phyloP scores from a whole-genome alignment of 2,113 vertebrate species.

The Ceratotherium simum region DNA sequence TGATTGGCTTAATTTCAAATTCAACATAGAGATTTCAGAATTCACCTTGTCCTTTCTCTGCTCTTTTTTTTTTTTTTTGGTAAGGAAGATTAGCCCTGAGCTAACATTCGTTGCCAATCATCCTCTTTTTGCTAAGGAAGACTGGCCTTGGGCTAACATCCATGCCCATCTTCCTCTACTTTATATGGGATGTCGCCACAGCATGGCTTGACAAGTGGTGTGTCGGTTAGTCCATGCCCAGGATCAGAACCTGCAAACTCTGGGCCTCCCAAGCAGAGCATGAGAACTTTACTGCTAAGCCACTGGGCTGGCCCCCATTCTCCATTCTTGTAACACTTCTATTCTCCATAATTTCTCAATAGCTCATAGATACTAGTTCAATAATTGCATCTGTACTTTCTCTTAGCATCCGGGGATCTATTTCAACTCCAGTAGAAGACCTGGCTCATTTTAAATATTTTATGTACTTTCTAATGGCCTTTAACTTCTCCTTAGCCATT shows the following conservation, averaged over 20 bases:
- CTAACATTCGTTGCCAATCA: no score
- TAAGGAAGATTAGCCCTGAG: no score
- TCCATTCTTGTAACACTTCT: not conserved
- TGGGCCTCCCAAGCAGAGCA: no score
- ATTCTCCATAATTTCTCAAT: not conserved
- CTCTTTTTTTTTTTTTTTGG: no score
- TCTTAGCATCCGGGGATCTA: not conserved
- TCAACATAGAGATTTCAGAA: not conserved
- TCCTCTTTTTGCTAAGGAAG: no score
- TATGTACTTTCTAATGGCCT: not conserved
- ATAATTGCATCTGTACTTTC: not conserved
- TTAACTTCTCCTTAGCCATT: not conserved
- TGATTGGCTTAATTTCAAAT: not conserved
- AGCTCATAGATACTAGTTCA: not conserved
- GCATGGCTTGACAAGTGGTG: no score
- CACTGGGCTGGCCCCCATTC: not conserved
- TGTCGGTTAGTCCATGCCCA: no score
- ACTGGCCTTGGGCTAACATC: no score
- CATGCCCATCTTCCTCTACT: no score
- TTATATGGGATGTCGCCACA: no score
- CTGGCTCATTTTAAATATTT: not conserved
- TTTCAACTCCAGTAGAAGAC: not conserved
- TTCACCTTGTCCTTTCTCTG: not conserved
- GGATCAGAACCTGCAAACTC: no score
- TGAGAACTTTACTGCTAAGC: no score